These are phyloP conservation scores for Carcinoscorpius rotundicauda DNA, from an alignment of 1,140 invertebrate genomes.

Conservation along the genomic window DNA sequence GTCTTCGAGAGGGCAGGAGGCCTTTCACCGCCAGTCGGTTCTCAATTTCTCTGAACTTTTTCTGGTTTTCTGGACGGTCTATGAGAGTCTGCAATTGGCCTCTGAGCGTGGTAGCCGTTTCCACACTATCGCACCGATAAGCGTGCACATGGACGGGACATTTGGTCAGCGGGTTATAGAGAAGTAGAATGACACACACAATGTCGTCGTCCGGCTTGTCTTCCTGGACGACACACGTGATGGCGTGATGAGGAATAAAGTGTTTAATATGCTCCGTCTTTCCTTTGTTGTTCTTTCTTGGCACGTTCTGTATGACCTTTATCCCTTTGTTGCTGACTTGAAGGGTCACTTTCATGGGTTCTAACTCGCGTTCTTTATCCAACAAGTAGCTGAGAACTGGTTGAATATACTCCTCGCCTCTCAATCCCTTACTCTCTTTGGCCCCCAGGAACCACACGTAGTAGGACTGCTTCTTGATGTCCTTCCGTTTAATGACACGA, in stretches of 20 bases:
- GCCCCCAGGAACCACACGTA: slow-evolving; percentile 97
- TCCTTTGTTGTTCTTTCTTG: slow-evolving; percentile 21
- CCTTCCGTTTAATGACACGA: slow-evolving; percentile 30
- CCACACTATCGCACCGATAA: slow-evolving; percentile 84
- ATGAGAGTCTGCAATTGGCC: slow-evolving; percentile 68
- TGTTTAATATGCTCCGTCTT: slow-evolving; percentile 62
- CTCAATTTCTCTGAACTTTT: slow-evolving; percentile 68
- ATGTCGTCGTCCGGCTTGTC: slow-evolving; percentile 58
- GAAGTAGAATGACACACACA: slow-evolving; percentile 73
- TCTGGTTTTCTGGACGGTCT: slow-evolving; percentile 70
- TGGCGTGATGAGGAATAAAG: slow-evolving; percentile 84
- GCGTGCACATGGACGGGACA: slow-evolving; percentile 83
- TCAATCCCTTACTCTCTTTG: slow-evolving; percentile 78
- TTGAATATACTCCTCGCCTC: slow-evolving; percentile 62
- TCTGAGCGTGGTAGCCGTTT: slow-evolving; percentile 74
- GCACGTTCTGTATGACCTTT: slow-evolving; percentile 71
- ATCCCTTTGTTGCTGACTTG: slow-evolving; percentile 79
- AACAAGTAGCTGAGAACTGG: slow-evolving; percentile 73
- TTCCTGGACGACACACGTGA: slow-evolving; percentile 67
- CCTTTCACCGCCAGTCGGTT: slow-evolving; percentile 40
- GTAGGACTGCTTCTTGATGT: slow-evolving; percentile 89
- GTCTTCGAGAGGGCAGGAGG: slow-evolving; percentile 24
- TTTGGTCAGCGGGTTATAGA: slow-evolving; percentile 83
- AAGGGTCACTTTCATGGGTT: slow-evolving; percentile 78
- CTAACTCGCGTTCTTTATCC: slow-evolving; percentile 64